phyloP scores from a whole-genome alignment of 1,140 invertebrate species.

The Drosophila tani region DNA sequence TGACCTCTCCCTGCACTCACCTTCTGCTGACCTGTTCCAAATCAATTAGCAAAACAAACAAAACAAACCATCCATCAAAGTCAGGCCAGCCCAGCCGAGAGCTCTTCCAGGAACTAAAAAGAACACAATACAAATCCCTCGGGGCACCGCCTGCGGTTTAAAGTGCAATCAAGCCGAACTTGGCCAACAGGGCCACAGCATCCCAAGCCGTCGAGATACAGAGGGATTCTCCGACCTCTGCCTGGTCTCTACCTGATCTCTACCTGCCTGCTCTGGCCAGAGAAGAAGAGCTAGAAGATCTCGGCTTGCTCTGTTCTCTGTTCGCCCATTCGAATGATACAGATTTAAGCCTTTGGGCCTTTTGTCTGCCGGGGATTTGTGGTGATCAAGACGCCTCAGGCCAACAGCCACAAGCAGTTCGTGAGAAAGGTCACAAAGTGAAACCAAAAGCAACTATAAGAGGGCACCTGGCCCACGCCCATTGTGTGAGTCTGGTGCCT shows the following conservation, averaged over 20 bases:
- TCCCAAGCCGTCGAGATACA: constrained; percentile 28
- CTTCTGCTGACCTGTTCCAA: constrained; percentile 74
- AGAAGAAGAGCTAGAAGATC: neutral
- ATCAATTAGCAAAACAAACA: constrained; percentile 78
- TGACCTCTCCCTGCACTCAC: constrained; percentile 1
- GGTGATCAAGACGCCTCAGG: constrained; percentile 4
- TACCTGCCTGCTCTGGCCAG: neutral
- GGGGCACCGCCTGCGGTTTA: constrained; percentile 51
- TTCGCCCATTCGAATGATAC: constrained; percentile 67
- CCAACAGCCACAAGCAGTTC: constrained; percentile 12
- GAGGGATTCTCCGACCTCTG: constrained; percentile 11
- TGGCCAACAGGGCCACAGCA: constrained; percentile 54
- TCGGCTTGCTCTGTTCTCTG: constrained; percentile 43
- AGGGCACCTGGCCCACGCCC: neutral
- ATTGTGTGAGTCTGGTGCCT: constrained; percentile 11
- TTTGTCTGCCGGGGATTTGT: constrained; percentile 36
- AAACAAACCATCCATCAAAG: constrained; percentile 40
- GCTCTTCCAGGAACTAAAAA: constrained; percentile 46
- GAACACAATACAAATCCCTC: neutral
- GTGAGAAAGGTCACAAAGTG: constrained; percentile 27
- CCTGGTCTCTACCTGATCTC: constrained; percentile 4
- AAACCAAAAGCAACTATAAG: constrained; percentile 15
- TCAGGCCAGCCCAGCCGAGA: constrained; percentile 11
- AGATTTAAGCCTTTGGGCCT: constrained; percentile 72
- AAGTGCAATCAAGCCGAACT: constrained; percentile 72